Base-by-base conservation (phyloP, 2,797 vertebrate species). In the Parambassis ranga region DNA sequence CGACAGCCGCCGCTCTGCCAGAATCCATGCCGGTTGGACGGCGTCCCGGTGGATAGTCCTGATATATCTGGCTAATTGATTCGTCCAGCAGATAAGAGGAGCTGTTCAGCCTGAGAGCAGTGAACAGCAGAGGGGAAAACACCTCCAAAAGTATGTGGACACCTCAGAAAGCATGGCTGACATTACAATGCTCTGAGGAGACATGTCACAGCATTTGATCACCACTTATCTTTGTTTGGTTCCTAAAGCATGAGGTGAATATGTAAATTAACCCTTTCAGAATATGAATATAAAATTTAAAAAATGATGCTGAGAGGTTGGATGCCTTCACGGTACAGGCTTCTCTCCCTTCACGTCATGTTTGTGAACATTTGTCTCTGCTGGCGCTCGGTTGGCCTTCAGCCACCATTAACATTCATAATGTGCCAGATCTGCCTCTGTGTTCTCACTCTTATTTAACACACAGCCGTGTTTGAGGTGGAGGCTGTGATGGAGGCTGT, bases 51-150 rank as follows among this genome's bases (percentile, higher is more conserved):
- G 70, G 49, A 59, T 24, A 31, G 62, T 39, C 57, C 1, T 2
- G 22, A 42, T 62, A 37, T 7, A 82, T 79, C 74, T 19, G 65
- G 72, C 71, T 83, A 83, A 83, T 79, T 71, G 67, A 60, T 39
- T 64, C 4, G 2, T 42, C 46, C 46, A 37, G 47, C 62, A 47
- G 53, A 66, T 49, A 64, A 69, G 15, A 55, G 14, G 38, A 68
- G 56, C 61, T 37, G 39, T 44, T 73, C 44, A 56, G 38, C 22
- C 14, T 7, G 26, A 49, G 60, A 6, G 31, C 19, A 41, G 10
- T 22, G 43, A 39, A 48, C 35, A n/a, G 33, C 33, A 14, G 44
- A 28, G 27, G 23, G 28, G 8, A 24, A 14, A 14, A 2, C 0
- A 23, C 0, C 5, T 19, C 10, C 48, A 38, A 5, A 33, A 16